These are phyloP conservation scores for Alviniconcha marisindica DNA, from an alignment of 1,140 invertebrate genomes.

Conservation along the genomic window DNA sequence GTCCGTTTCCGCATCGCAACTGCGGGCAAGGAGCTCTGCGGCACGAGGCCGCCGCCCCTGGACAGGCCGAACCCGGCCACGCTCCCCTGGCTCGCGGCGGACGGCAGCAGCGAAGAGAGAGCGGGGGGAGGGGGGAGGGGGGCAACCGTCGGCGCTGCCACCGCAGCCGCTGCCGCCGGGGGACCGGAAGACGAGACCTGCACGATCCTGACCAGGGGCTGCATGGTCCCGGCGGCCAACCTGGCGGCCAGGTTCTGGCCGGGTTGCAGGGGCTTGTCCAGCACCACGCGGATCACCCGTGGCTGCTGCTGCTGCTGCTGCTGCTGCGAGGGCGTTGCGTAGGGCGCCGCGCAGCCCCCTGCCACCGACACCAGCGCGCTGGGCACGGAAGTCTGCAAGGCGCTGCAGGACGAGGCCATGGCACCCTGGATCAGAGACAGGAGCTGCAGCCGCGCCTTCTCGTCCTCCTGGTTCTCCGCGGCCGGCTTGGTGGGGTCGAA, in stretches of 20 bases:
- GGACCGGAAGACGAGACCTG: not conserved
- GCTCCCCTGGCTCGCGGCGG: not conserved
- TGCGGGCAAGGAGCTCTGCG: not conserved
- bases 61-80: no score
- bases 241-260: not conserved
- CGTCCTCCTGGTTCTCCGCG: not conserved
- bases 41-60: not conserved
- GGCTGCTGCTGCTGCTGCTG: not conserved
- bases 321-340: no score
- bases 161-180: not conserved
- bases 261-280: not conserved
- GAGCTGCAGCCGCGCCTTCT: not conserved
- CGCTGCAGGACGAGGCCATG: not conserved
- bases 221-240: not conserved
- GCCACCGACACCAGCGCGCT: no score
- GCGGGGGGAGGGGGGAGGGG: not conserved
- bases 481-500: slow-evolving; percentile 15
- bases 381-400: not conserved
- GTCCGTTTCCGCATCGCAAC: slow-evolving; percentile 11
- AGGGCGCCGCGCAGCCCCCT: no score
- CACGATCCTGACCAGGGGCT: slow-evolving; percentile 11
- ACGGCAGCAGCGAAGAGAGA: not conserved
- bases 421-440: not conserved
- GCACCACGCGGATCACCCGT: slow-evolving; percentile 24
- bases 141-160: no score